These are phyloP conservation scores for Eciton burchellii DNA, from an alignment of 1,140 invertebrate genomes.

Conservation along the genomic window DNA sequence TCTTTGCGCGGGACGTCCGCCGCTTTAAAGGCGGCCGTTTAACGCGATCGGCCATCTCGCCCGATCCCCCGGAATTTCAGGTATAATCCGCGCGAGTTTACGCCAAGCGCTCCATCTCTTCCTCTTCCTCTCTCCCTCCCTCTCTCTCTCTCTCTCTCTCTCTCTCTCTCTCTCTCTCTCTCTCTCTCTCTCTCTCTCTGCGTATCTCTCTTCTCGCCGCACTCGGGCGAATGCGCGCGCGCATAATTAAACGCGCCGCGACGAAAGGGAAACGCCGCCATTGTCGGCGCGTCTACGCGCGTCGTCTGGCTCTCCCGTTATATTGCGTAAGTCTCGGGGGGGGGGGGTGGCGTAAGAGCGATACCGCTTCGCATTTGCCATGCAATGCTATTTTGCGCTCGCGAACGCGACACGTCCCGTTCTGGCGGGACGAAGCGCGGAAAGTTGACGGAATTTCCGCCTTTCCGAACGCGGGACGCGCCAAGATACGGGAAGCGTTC, in stretches of 20 bases:
- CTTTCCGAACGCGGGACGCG: background rate
- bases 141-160: background rate
- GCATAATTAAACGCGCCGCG: constrained; percentile 51
- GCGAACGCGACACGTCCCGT: constrained; percentile 22
- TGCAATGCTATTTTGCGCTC: constrained; percentile 31
- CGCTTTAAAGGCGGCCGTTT: constrained; percentile 49
- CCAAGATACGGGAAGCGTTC: background rate
- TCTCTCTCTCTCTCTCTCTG: background rate
- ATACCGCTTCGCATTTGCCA: constrained; percentile 17
- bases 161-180: background rate
- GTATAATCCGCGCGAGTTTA: constrained; percentile 53
- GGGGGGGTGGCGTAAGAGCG: constrained; percentile 18
- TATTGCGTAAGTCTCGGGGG: constrained; percentile 1
- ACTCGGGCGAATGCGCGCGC: constrained; percentile 4
- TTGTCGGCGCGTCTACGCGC: constrained; percentile 10
- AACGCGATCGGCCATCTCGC: constrained; percentile 45
- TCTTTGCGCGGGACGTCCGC: constrained; percentile 28
- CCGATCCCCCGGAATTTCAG: constrained; percentile 43
- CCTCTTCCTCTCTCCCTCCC: background rate
- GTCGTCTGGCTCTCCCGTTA: background rate
- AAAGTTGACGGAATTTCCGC: too few relatives aligned
- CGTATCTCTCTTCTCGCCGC: background rate
- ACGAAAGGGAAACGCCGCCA: constrained; percentile 5
- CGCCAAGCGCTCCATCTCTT: background rate
- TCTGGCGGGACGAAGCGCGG: background rate